A percentile compares a stretch with the other conserved stretches of the same genome.
Conservation (phyloP, 2,113 vertebrate species). For the Micromys minutus region DNA sequence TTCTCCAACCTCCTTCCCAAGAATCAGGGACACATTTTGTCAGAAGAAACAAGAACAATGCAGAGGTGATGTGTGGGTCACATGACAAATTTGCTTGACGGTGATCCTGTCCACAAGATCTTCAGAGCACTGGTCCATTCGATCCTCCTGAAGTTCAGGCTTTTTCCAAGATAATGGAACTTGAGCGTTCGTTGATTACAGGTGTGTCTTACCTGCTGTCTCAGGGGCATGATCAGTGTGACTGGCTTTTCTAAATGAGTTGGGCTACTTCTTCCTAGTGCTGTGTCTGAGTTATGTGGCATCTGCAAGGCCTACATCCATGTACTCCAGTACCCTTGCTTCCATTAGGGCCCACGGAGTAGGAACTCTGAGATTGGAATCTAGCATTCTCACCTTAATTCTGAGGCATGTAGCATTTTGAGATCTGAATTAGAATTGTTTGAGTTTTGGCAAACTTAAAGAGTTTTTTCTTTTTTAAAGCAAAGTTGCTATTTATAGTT, state of each 20-base stretch:
- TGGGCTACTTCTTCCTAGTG: neutral
- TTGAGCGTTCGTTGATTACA: neutral
- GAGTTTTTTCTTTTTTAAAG: neutral
- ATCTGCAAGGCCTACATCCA: neutral
- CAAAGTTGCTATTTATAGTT: neutral
- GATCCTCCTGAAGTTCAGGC: neutral
- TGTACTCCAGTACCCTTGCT: neutral
- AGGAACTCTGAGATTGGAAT: neutral
- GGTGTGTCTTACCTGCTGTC: rapidly evolving
- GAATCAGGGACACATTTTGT: neutral
- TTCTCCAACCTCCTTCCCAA: neutral
- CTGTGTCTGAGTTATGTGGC: neutral
- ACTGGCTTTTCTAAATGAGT: neutral
- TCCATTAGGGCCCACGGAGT: neutral
- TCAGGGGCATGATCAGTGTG: neutral
- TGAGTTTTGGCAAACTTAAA: neutral
- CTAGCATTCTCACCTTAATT: neutral
- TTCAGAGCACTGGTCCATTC: neutral
- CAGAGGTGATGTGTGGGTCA: neutral
- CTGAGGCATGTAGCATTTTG: neutral
- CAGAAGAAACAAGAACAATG: neutral
- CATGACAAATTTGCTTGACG: neutral
- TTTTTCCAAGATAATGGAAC: neutral
- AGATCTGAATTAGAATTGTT: neutral
- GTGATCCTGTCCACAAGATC: neutral